Percentiles rank a stretch among this genome's conserved stretches.
Conservation (phyloP, 2,888 invertebrate genomes). For the Microchrysa polita region DNA sequence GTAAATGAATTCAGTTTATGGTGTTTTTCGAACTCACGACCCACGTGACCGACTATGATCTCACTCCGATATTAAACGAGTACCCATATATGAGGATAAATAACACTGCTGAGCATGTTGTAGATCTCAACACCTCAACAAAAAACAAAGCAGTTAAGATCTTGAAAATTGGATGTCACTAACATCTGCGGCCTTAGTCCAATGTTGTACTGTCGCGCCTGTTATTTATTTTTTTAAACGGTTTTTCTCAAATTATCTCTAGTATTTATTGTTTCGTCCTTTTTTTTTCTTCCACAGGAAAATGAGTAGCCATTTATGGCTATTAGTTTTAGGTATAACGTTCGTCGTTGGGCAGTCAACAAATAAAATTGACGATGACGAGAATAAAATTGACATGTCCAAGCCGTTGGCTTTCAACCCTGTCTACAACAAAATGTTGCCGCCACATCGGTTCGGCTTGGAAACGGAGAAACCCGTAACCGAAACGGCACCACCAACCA, state of each 20-base stretch:
- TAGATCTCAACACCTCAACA: too few relatives aligned
- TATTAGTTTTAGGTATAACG: conserved; percentile 52
- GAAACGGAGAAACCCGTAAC: conserved; percentile 24
- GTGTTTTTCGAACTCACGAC: too few relatives aligned
- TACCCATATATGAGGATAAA: too few relatives aligned
- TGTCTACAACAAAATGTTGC: conserved; percentile 55
- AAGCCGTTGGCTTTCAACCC: conserved; percentile 47
- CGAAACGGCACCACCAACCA: conserved; percentile 41
- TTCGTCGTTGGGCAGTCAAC: conserved; percentile 57
- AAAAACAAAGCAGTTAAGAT: too few relatives aligned
- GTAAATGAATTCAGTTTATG: too few relatives aligned
- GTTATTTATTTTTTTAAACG: too few relatives aligned
- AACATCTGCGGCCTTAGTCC: too few relatives aligned
- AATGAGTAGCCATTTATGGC: conserved; percentile 63
- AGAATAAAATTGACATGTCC: conserved; percentile 47
- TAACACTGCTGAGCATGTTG: too few relatives aligned
- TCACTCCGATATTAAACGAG: too few relatives aligned
- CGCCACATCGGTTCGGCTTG: conserved; percentile 51
- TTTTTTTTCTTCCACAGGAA: conserved; percentile 44
- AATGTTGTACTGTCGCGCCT: too few relatives aligned
- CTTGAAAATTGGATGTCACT: too few relatives aligned
- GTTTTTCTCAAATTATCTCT: neutral
- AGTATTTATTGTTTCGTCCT: neutral
- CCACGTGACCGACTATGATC: too few relatives aligned
- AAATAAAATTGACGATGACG: conserved; percentile 56